Conservation (phyloP, 1,140 invertebrate species). For the Venturia canescens region DNA sequence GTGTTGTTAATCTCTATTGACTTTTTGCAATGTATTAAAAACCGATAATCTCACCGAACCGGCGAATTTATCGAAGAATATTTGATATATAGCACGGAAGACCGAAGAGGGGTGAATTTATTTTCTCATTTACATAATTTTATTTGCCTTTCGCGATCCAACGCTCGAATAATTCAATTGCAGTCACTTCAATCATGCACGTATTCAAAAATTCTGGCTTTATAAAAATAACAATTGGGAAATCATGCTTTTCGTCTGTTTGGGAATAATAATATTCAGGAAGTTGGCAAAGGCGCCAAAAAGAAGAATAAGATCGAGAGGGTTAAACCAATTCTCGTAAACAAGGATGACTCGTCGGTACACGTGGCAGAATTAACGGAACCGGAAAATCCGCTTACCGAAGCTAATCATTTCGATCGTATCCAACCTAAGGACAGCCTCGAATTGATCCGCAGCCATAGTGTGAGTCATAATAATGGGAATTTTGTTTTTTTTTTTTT, state of each 20-base stretch:
- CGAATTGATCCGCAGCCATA: slow-evolving; percentile 79
- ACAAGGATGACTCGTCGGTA: slow-evolving; percentile 80
- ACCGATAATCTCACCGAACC: too few relatives aligned
- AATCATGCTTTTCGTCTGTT: neutral
- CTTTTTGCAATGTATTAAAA: slow-evolving; percentile 21
- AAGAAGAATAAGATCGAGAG: slow-evolving; percentile 78
- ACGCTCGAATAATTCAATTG: too few relatives aligned
- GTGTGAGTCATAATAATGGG: slow-evolving; percentile 65
- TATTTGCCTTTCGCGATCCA: too few relatives aligned
- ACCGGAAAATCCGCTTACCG: slow-evolving; percentile 63
- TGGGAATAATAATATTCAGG: slow-evolving; percentile 59
- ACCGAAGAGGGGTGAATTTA: neutral
- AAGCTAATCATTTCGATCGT: slow-evolving; percentile 86
- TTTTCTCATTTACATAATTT: too few relatives aligned
- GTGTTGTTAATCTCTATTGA: slow-evolving; percentile 23
- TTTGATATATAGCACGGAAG: slow-evolving; percentile 46
- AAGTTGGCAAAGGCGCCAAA: slow-evolving; percentile 71
- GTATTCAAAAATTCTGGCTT: too few relatives aligned
- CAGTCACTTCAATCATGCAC: too few relatives aligned
- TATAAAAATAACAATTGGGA: too few relatives aligned
- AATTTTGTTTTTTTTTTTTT: neutral
- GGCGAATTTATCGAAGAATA: slow-evolving; percentile 39
- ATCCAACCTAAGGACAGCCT: slow-evolving; percentile 89
- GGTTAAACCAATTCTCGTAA: slow-evolving; percentile 81
- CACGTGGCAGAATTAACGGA: slow-evolving; percentile 70